Evolutionary conservation across 2,888 invertebrate species (phyloP).

Genomic region (Keiferia lycopersicella): DNA sequence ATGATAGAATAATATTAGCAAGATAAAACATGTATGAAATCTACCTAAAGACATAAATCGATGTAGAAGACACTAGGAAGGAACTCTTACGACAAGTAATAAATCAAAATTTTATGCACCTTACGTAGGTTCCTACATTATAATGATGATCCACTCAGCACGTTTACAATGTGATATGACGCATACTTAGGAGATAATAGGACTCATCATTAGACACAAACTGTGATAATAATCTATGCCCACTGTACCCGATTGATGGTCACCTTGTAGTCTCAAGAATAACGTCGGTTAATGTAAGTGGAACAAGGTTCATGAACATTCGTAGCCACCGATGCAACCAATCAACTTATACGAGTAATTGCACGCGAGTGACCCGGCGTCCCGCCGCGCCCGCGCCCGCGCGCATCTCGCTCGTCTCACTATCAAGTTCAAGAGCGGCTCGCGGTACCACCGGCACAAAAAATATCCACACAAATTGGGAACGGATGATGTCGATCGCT

Average conservation of each 20-base stretch:
- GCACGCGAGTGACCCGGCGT: slow-evolving; percentile 39
- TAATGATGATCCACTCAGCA: neutral
- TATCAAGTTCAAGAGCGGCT: slow-evolving; percentile 71
- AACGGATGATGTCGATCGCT: slow-evolving; percentile 75
- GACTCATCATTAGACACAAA: slow-evolving; percentile 40
- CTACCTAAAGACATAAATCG: too few species aligned
- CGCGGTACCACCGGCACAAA: slow-evolving; percentile 53
- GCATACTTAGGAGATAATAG: slow-evolving; percentile 29
- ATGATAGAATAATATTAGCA: too few species aligned
- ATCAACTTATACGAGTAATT: slow-evolving; percentile 61
- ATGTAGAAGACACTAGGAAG: neutral
- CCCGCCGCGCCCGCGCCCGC: slow-evolving; percentile 15
- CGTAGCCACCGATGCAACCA: slow-evolving; percentile 60
- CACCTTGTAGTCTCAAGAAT: slow-evolving; percentile 62
- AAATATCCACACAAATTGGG: slow-evolving; percentile 47
- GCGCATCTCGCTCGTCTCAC: slow-evolving; percentile 45
- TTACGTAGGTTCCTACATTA: neutral
- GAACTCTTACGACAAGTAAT: neutral
- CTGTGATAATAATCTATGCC: slow-evolving; percentile 43
- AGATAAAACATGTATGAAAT: neutral
- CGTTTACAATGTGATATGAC: neutral
- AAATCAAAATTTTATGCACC: neutral
- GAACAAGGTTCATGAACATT: slow-evolving; percentile 77
- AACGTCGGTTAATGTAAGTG: slow-evolving; percentile 67
- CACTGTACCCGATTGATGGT: slow-evolving; percentile 49